phyloP scores from a whole-genome alignment of 2,113 vertebrate species.

The Callopanchax toddi region DNA sequence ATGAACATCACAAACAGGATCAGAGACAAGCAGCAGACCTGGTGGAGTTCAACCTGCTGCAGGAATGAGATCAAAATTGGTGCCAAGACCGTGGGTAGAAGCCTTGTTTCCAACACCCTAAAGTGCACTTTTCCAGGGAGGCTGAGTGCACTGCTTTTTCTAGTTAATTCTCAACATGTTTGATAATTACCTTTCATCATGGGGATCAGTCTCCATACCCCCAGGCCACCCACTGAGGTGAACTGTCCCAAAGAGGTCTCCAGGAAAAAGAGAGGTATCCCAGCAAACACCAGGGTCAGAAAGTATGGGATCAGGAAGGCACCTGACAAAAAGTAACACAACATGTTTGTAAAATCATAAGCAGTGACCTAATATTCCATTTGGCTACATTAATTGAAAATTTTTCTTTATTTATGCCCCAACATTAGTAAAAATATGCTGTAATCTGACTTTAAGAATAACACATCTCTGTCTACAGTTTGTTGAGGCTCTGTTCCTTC shows the following conservation, averaged over 20 bases:
- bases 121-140: no score
- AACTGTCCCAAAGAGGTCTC: slow-evolving; percentile 90
- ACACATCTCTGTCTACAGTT: neutral
- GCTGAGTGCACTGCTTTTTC: no score
- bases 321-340: slow-evolving; percentile 68
- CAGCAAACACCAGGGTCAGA: slow-evolving; percentile 89
- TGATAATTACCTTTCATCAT: slow-evolving; percentile 91
- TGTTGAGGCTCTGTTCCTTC: neutral
- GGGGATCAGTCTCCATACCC: slow-evolving; percentile 90
- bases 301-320: slow-evolving; percentile 93
- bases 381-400: no score
- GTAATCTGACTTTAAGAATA: no score
- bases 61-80: no score
- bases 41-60: no score
- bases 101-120: no score
- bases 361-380: neutral
- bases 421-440: no score
- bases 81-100: no score
- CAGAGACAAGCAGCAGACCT: no score
- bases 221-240: slow-evolving; percentile 87
- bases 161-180: neutral
- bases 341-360: no score
- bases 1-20: no score
- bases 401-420: neutral
- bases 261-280: slow-evolving; percentile 90